Evolutionary conservation across 1,140 invertebrate genomes (phyloP).

Genomic region (Drosophila lowei): DNA sequence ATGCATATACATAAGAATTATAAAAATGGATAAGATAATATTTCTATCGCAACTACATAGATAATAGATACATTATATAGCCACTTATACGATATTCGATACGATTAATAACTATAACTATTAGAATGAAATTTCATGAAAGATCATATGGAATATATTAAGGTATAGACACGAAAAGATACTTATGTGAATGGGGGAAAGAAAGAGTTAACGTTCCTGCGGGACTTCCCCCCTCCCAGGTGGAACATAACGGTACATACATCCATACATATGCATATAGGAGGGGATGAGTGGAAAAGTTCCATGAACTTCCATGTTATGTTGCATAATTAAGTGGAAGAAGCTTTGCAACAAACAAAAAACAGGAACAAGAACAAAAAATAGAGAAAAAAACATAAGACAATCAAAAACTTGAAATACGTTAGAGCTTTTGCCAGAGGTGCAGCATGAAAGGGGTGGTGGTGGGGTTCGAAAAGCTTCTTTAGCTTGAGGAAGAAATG

Average conservation of each 20-base stretch:
- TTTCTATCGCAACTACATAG: slow-evolving; percentile 33
- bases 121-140: background rate
- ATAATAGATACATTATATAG: background rate
- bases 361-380: slow-evolving; percentile 12
- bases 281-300: slow-evolving; percentile 46
- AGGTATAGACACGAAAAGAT: too few species aligned
- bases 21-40: background rate
- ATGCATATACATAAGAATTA: background rate
- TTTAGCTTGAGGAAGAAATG: slow-evolving; percentile 14
- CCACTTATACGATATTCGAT: slow-evolving; percentile 5
- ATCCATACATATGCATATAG: background rate
- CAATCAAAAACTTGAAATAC: slow-evolving; percentile 46
- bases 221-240: background rate
- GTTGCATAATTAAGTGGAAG: slow-evolving; percentile 65
- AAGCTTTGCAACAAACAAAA: slow-evolving; percentile 51
- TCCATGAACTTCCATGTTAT: slow-evolving; percentile 8
- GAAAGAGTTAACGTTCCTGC: background rate
- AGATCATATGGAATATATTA: too few species aligned
- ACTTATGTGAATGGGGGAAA: background rate
- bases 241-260: background rate
- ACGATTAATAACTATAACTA: background rate
- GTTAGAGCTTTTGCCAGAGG: slow-evolving; percentile 35
- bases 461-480: background rate
- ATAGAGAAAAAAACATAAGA: slow-evolving; percentile 20
- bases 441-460: background rate